phyloP scores from a whole-genome alignment of 2,797 vertebrate species.

The Myotis myotis region DNA sequence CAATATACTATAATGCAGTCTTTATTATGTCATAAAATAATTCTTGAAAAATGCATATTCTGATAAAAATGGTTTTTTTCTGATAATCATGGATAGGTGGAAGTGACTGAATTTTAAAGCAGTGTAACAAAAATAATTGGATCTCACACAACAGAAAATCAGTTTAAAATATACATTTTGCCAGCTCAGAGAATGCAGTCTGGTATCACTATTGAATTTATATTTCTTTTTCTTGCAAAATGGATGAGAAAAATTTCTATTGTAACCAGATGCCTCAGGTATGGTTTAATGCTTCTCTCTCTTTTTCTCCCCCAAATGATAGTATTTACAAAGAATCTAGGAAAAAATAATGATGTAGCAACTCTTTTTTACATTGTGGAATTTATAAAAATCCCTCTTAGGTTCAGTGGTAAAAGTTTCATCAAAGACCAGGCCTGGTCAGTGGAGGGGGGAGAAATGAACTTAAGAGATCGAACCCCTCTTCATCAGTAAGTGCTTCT shows the following conservation, averaged over 20 bases:
- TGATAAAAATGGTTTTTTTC: background rate
- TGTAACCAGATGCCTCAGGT: background rate
- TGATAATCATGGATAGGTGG: constrained; percentile 1
- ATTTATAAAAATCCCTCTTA: background rate
- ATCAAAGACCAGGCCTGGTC: background rate
- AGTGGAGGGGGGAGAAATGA: background rate
- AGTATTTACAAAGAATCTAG: constrained; percentile 20
- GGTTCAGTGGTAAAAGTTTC: background rate
- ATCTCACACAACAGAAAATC: constrained; percentile 57
- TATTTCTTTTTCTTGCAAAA: constrained; percentile 38
- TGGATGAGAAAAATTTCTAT: background rate
- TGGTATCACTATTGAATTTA: constrained; percentile 21
- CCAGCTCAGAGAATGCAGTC: constrained; percentile 20
- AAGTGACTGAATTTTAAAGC: constrained; percentile 64
- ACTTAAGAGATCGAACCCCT: background rate
- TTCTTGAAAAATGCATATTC: constrained; percentile 35
- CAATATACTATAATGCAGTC: constrained; percentile 39
- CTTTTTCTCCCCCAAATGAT: background rate
- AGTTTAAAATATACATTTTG: constrained; percentile 63
- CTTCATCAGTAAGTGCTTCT: background rate
- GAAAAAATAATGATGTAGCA: background rate
- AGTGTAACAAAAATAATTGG: constrained; percentile 58
- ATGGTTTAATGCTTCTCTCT: background rate
- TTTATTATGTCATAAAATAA: background rate
- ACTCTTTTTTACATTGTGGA: background rate